These are phyloP conservation scores for Anadara kagoshimensis DNA, from an alignment of 1,140 invertebrate genomes.

Conservation along the genomic window DNA sequence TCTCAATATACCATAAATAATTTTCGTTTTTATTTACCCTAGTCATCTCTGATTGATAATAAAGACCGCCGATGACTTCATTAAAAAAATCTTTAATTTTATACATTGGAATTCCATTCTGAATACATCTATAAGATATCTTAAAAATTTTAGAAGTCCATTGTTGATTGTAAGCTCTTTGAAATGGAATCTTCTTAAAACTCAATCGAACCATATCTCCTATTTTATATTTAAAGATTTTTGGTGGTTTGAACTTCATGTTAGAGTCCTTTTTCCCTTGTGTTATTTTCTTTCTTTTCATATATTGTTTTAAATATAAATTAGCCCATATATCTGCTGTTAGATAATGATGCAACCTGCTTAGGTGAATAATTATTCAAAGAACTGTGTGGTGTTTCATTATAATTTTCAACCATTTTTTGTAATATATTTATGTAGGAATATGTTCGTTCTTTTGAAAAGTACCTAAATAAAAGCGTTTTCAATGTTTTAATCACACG, in stretches of 20 bases:
- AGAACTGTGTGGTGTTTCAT: slow-evolving; percentile 21
- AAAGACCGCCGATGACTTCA: background rate
- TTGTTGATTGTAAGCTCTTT: slow-evolving; percentile 7
- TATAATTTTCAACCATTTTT: slow-evolving; percentile 20
- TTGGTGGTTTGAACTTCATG: background rate
- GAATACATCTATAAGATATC: background rate
- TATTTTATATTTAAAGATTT: slow-evolving; percentile 7
- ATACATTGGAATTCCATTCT: slow-evolving; percentile 21
- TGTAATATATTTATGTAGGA: slow-evolving; percentile 15
- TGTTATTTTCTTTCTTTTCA: background rate
- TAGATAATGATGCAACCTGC: slow-evolving; percentile 7
- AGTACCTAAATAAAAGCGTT: slow-evolving; percentile 9
- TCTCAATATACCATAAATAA: slow-evolving; percentile 15
- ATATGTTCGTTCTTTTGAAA: slow-evolving; percentile 29
- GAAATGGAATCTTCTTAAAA: slow-evolving; percentile 2
- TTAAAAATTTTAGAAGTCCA: slow-evolving; percentile 24
- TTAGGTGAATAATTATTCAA: slow-evolving; percentile 26
- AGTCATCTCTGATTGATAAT: slow-evolving; percentile 1
- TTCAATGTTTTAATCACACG: slow-evolving; percentile 29
- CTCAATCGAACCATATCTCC: slow-evolving; percentile 16
- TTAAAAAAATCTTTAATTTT: slow-evolving; percentile 7
- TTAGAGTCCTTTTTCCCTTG: background rate
- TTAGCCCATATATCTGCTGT: slow-evolving; percentile 19
- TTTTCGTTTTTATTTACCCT: slow-evolving; percentile 11
- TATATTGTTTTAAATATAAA: slow-evolving; percentile 17